Base-by-base conservation (phyloP, 2,888 invertebrate genomes). In the Drosophila aldrichi region DNA sequence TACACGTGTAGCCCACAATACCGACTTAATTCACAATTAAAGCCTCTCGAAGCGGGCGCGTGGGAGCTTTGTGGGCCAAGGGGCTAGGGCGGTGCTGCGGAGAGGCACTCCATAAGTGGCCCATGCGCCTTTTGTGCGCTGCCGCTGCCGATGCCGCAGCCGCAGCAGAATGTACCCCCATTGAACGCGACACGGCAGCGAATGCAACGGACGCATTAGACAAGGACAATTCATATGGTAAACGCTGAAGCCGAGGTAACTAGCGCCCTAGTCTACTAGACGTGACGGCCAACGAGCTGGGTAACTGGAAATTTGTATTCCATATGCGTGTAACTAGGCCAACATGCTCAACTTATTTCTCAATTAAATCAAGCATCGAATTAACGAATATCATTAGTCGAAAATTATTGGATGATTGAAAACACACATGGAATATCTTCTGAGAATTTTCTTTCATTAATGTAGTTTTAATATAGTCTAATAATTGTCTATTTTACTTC, bases 11-110 rank as follows among this genome's bases (percentile, higher is more conserved):
- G 69, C 78, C 76, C 88, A 91, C 92, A 91, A 91, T 92, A 91
- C 90, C 81, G 89, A 84, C 92, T 92, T 91, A 92, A 91, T 91
- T 91, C 89, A 91, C 92, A 91, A 92, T 91, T 91, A 91, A 92
- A 92, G 83, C 90, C 92, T 82, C 92, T 91, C 82, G 71, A 86
- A 70, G 67, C 61, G 73, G 70, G 71, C 79, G 77, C 70, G 59
- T 65, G 68, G 76, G 74, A 10, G 56, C 32, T 22, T 12, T 44
- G 34, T 36, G 29, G 61, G 29, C 14, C 29, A 16, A 18, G 32
- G 29, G 25, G 20, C 3, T 1, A 22, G 22, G 32, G 22, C 32
- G 25, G 41, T 14, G 18, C 49, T 18, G 12, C 51, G 41, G 55
- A 48, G 34, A 29, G 34, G 41, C 41, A 62, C 63, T 46, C 70